phyloP scores from a whole-genome alignment of 2,888 invertebrate species.

The Mesoligia furuncula region DNA sequence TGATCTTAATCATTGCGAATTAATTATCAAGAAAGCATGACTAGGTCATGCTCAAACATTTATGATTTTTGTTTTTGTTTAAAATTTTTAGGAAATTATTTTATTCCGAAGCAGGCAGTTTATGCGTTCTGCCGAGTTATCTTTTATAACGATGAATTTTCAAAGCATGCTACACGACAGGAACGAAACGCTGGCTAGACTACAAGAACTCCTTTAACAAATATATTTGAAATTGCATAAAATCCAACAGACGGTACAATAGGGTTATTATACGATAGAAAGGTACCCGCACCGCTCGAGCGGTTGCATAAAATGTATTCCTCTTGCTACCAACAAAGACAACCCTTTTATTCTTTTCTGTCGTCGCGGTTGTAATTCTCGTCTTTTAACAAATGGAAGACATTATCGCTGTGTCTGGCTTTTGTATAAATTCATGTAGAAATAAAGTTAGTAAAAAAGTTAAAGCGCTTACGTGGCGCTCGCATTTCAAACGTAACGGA shows the following conservation, averaged over 20 bases:
- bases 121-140: not conserved
- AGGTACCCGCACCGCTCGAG: slow-evolving; percentile 74
- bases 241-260: slow-evolving; percentile 72
- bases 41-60: not conserved
- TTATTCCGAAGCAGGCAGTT: not conserved
- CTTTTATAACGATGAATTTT: slow-evolving; percentile 11
- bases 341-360: slow-evolving; percentile 86
- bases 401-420: slow-evolving; percentile 86
- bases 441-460: slow-evolving; percentile 86
- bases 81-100: too few relatives aligned
- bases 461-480: slow-evolving; percentile 81
- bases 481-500: slow-evolving; percentile 81
- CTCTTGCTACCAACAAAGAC: slow-evolving; percentile 83
- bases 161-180: slow-evolving; percentile 1
- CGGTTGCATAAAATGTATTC: slow-evolving; percentile 85
- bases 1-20: not conserved
- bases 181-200: slow-evolving; percentile 9
- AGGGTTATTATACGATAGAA: slow-evolving; percentile 78
- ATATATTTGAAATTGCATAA: slow-evolving; percentile 50
- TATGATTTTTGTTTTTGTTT: not conserved
- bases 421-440: slow-evolving; percentile 87
- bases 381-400: slow-evolving; percentile 88
- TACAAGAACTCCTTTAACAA: slow-evolving; percentile 37
- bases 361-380: slow-evolving; percentile 85
- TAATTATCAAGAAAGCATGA: not conserved